Percentiles rank a stretch among this genome's conserved stretches.
Conservation (phyloP, 1,140 invertebrate genomes). For the Coelopa frigida region DNA sequence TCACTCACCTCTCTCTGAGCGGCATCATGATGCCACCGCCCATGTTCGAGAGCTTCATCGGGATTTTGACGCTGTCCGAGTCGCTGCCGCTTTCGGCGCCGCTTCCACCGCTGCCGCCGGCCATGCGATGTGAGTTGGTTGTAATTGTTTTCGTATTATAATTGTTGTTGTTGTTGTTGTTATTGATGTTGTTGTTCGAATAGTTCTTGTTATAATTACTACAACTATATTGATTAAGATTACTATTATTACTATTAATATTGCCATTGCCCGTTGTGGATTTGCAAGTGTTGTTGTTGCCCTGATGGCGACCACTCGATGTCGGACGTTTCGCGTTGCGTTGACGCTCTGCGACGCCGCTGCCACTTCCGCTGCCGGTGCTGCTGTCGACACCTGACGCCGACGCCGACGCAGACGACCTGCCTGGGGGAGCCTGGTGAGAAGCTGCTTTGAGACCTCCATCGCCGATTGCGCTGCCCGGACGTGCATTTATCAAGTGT, state of each 20-base stretch:
- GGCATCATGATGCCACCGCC: constrained; percentile 39
- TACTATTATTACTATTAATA: constrained; percentile 1
- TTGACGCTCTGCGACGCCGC: no score
- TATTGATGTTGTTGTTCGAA: constrained; percentile 49
- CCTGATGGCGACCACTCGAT: constrained; percentile 29
- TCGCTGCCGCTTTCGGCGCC: constrained; percentile 47
- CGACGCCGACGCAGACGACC: no score
- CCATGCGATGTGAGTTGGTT: neutral
- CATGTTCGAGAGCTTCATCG: constrained; percentile 43
- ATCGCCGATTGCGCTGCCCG: constrained; percentile 13
- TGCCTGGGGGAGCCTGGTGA: constrained; percentile 1
- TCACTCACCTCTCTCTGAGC: constrained; percentile 57
- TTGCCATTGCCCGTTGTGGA: constrained; percentile 11
- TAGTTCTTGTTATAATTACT: no score
- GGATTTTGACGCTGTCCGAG: constrained; percentile 57
- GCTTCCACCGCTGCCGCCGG: constrained; percentile 35
- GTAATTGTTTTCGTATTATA: no score
- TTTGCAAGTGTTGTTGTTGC: constrained; percentile 12
- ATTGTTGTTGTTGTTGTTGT: constrained; percentile 46
- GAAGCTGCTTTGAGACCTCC: constrained; percentile 13
- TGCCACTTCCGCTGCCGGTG: neutral
- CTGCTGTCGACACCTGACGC: no score
- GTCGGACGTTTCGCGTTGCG: constrained; percentile 39
- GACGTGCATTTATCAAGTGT: constrained; percentile 33
- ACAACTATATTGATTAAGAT: no score